A percentile compares a stretch with the other conserved stretches of the same genome.
Conservation (phyloP, 64 coral and sea anemone genomes). For the Pachyseris speciosa region DNA sequence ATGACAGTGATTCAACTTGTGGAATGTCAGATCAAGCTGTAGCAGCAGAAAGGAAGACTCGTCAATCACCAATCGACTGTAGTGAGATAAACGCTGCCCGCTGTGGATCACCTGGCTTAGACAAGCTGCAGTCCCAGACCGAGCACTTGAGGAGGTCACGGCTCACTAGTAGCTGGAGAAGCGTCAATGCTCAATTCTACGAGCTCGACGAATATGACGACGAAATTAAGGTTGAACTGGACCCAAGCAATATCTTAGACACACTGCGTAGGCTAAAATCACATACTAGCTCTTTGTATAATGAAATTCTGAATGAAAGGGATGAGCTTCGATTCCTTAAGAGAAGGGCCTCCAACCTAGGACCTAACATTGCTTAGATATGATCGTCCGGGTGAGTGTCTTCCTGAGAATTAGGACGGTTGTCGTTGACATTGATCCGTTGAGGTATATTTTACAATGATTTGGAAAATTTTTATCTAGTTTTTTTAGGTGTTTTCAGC, state of each 20-base stretch:
- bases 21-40: background rate
- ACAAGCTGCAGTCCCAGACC: slow-evolving; percentile 1
- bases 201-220: slow-evolving; percentile 75
- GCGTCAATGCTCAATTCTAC: slow-evolving; percentile 49
- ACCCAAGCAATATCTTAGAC: slow-evolving; percentile 9
- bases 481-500: too few relatives aligned
- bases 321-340: slow-evolving; percentile 17
- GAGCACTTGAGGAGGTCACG: slow-evolving; percentile 7
- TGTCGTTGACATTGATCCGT: too few relatives aligned
- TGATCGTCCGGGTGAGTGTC: too few relatives aligned
- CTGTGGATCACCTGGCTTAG: background rate
- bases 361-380: background rate
- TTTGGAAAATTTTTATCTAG: too few relatives aligned
- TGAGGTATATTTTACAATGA: too few relatives aligned
- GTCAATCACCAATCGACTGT: background rate
- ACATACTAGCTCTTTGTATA: slow-evolving; percentile 46
- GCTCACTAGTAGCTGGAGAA: slow-evolving; percentile 51
- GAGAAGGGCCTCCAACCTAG: background rate
- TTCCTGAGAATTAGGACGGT: too few relatives aligned
- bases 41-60: background rate
- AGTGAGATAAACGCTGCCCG: background rate
- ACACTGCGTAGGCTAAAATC: slow-evolving; percentile 63
- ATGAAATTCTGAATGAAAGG: slow-evolving; percentile 56
- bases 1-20: background rate
- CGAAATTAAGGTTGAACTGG: slow-evolving; percentile 55